A percentile compares a stretch with the other conserved stretches of the same genome.
phyloP scores from a whole-genome alignment of 1,140 invertebrate genomes.

The Pseudomyrmex flavicornis region DNA sequence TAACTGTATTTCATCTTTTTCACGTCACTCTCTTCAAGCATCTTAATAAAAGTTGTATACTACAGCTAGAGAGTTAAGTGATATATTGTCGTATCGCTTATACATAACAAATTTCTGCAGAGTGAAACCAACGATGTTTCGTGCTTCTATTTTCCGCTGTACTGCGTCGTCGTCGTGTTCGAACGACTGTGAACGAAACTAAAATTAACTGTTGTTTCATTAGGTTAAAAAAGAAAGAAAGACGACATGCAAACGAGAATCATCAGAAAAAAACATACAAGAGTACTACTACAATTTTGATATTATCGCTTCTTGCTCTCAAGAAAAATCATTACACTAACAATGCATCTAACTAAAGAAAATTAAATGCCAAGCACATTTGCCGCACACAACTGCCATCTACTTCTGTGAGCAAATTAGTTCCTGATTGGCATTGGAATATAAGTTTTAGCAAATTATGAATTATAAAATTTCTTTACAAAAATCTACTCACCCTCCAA shows the following conservation, averaged over 20 bases:
- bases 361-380: slow-evolving; percentile 79
- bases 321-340: slow-evolving; percentile 59
- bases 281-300: slow-evolving; percentile 61
- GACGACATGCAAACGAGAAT: slow-evolving; percentile 65
- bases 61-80: slow-evolving; percentile 45
- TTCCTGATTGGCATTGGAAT: slow-evolving; percentile 71
- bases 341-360: slow-evolving; percentile 68
- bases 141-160: slow-evolving; percentile 68
- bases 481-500: slow-evolving; percentile 86
- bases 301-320: slow-evolving; percentile 44
- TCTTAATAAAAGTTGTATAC: neutral
- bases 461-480: slow-evolving; percentile 67
- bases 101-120: slow-evolving; percentile 52
- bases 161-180: slow-evolving; percentile 73
- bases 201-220: slow-evolving; percentile 74
- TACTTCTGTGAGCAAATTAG: slow-evolving; percentile 75
- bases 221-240: slow-evolving; percentile 44
- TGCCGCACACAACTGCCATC: slow-evolving; percentile 71
- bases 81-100: slow-evolving; percentile 53
- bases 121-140: slow-evolving; percentile 66
- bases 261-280: slow-evolving; percentile 44
- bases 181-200: slow-evolving; percentile 74
- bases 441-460: slow-evolving; percentile 64
- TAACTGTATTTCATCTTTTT: neutral
- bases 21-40: neutral